These are phyloP conservation scores for Drosophila limbata DNA, from an alignment of 2,888 invertebrate genomes.

Conservation along the genomic window DNA sequence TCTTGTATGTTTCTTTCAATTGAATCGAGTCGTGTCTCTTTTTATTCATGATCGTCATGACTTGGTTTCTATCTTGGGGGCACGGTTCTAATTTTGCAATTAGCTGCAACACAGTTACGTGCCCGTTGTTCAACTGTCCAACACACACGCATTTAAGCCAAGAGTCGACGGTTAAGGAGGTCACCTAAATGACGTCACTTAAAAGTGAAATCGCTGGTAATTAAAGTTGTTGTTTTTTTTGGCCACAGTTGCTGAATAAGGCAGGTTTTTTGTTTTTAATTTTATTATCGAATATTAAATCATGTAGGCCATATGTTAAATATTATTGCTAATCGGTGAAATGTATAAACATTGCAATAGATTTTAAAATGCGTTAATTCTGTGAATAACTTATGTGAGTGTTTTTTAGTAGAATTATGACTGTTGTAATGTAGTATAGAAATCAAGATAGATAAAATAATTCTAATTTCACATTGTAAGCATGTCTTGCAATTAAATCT, in stretches of 20 bases:
- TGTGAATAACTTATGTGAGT: background rate
- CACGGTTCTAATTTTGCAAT: slow-evolving; percentile 28
- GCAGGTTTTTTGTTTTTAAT: slow-evolving; percentile 3
- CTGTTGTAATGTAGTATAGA: background rate
- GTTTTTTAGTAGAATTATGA: background rate
- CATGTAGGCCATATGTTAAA: background rate
- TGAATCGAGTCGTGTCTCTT: background rate
- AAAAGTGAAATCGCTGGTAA: slow-evolving; percentile 68
- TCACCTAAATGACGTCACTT: slow-evolving; percentile 69
- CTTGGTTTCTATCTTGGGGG: slow-evolving; percentile 15
- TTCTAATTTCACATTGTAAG: background rate
- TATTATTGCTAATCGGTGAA: no score
- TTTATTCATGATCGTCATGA: slow-evolving; percentile 10
- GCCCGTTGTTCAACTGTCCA: slow-evolving; percentile 33
- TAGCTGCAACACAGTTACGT: slow-evolving; percentile 27
- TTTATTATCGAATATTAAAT: slow-evolving; percentile 12
- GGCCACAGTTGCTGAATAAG: slow-evolving; percentile 31
- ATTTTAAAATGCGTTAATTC: background rate
- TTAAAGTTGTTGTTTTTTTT: slow-evolving; percentile 40
- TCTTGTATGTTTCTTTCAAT: background rate
- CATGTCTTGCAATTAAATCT: background rate
- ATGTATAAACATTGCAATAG: background rate
- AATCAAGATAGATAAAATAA: slow-evolving; percentile 1
- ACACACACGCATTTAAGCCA: slow-evolving; percentile 21
- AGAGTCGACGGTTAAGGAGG: slow-evolving; percentile 39